phyloP scores from a whole-genome alignment of 2,113 vertebrate species.

The Rostratula benghalensis region DNA sequence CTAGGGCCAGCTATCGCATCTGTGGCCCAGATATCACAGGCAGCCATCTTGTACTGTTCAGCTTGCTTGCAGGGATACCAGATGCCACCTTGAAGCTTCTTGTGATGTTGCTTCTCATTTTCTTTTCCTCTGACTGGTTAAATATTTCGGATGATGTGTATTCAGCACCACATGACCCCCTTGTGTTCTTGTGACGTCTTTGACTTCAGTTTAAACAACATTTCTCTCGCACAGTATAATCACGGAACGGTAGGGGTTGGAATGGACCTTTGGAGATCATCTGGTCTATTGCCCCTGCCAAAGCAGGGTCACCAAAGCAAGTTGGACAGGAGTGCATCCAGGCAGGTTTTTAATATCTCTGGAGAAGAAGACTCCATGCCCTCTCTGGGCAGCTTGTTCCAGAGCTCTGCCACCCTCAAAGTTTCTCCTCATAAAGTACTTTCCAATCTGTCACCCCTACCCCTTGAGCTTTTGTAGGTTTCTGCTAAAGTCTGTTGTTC shows the following conservation, averaged over 20 bases:
- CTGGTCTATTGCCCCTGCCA: neutral
- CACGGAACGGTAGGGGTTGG: neutral
- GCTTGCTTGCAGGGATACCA: neutral
- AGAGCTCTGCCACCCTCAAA: neutral
- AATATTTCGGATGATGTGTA: neutral
- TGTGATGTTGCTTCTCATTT: neutral
- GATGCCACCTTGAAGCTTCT: conserved; percentile 13
- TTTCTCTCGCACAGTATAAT: neutral
- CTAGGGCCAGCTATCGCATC: neutral
- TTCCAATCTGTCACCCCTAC: neutral
- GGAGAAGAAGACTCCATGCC: neutral
- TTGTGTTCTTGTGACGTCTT: neutral
- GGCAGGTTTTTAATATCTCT: neutral
- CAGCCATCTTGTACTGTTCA: neutral
- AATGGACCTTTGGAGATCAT: neutral
- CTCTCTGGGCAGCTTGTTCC: neutral
- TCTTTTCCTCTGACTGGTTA: neutral
- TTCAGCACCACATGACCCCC: neutral
- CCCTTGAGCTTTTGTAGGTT: neutral
- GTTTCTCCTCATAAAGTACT: neutral
- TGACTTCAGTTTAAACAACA: neutral
- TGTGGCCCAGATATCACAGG: neutral
- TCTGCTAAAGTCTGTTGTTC: neutral
- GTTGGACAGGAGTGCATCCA: neutral
- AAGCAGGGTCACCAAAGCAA: neutral